Evolutionary conservation across 2,888 invertebrate species (phyloP), one percentile per base, ranked within the genome.

Genomic region (Schizotus pectinicornis): DNA sequence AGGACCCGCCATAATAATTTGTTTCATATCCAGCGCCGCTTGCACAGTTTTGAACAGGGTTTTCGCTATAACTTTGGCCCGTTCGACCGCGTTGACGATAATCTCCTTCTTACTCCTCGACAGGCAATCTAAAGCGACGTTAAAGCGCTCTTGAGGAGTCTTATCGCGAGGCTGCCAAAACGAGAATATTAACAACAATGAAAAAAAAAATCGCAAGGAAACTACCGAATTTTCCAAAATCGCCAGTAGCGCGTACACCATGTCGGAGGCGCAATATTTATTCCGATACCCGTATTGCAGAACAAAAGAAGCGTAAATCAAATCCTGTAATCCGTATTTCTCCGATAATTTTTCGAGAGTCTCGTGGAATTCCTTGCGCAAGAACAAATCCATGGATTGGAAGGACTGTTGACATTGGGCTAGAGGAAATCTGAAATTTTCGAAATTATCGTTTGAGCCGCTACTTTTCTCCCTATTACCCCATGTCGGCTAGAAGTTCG

Each of bases 401-500:
- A 88, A 97, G 53, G 89, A 87, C 75, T 97, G 96, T 30, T 87
- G 86, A 37, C 95, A 94, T 79, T 97, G 94, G 14, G 84, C 86
- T 31, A 98, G 79, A 0, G 98, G 97, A 65, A 95, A 82, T 0
- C 89, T 90, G 7, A 33, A 64, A 56, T 31, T 36, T 14, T 48
- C 14, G 14, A 9, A 8, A 9, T 8, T 38, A 9, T 8, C 3
- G 12, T 9, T n/a, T 12, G 3, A 12, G 3, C 12, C 6, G 2
- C 7, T 30, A 11, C 2, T 30, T 30, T 6, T 6, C 6, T 8
- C 42, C 7, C 14, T 70, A 79, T 78, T 69, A 87, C 89, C 97
- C 98, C 88, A 96, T 92, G 77, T 97, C 95, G 0, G 94, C 97
- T 0, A 98, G 82, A 58, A 98, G 83, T 74, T 94, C 92, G 38